These are phyloP conservation scores for Epinephelus coioides DNA, from an alignment of 2,797 vertebrate species.

Conservation along the genomic window DNA sequence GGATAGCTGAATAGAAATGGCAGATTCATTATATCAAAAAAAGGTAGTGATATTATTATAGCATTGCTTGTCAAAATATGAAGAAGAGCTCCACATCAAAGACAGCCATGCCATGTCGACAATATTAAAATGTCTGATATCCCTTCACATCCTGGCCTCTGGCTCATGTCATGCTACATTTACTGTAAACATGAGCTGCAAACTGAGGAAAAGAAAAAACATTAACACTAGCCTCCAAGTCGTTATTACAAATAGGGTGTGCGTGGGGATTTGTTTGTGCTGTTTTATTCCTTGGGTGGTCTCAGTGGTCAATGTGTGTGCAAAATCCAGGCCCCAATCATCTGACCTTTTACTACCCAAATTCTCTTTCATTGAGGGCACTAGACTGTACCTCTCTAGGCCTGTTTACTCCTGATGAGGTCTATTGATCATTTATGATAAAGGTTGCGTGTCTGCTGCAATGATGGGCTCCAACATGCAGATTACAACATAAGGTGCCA, in stretches of 20 bases:
- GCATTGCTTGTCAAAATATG: constrained; percentile 29
- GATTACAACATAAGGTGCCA: no score
- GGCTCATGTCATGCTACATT: constrained; percentile 25
- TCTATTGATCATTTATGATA: no score
- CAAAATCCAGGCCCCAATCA: no score
- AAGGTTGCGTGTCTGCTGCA: no score
- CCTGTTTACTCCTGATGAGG: no score
- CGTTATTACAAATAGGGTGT: background rate
- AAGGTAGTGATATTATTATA: background rate
- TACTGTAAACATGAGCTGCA: constrained; percentile 30
- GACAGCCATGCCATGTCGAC: constrained; percentile 5
- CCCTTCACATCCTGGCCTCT: constrained; percentile 18
- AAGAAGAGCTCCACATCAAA: constrained; percentile 15
- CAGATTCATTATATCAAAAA: background rate
- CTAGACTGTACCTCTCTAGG: no score
- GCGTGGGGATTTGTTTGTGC: background rate
- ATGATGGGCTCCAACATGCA: no score
- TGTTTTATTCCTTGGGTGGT: no score
- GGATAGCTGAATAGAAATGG: background rate
- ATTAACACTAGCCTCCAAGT: constrained; percentile 1
- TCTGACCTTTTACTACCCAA: no score
- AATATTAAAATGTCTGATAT: constrained; percentile 18
- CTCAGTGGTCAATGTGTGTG: no score
- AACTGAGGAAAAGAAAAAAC: background rate
- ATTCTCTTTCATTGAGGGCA: no score